Evolutionary conservation across 2,888 invertebrate genomes (phyloP), one percentile per base, ranked within the genome.

Genomic region (Meteorus colon): DNA sequence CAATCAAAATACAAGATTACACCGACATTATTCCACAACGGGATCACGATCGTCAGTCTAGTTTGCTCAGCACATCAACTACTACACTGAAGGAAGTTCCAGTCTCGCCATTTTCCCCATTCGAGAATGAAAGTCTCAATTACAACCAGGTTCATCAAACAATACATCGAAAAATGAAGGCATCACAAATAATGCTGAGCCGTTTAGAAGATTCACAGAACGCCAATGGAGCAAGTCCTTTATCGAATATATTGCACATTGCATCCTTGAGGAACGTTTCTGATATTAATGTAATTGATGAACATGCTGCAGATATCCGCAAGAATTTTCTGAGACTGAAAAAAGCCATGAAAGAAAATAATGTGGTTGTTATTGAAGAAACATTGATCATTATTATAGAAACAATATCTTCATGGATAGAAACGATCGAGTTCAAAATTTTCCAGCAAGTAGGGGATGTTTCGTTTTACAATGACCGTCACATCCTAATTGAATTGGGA

Each of bases 371-470:
- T 16, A 92, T 94, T 59, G 95, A 96, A 87, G 93, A 93, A 82
- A 94, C 93, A 60, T 91, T 96, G 14, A 92, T 95, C 12, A 93
- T 94, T 29, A 93, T 96, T 0, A 94, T 96, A 66, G 95, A 96
- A 88, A 95, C 94, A 0, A 94, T 97, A 60, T 95, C 96, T 0
- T 94, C 94, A 16, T 96, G 96, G 95, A 88, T 97, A 62, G 95
- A 96, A 90, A 95, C 95, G 34, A 95, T 96, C 77, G 96, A 96
- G 86, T 96, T 96, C 82, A 93, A 94, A 83, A 94, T 96, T 66
- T 94, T 93, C 82, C 87, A 93, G 31, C 92, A 92, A 77, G 84
- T 81, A 60, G 85, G 87, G 73, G 82, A 77, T 31, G 84, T 83
- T 1, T 86, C 86, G 0, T 81, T 81, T 19, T 79, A 81, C 66